A percentile compares a stretch with the other conserved stretches of the same genome.
These are phyloP conservation scores for Drosophila rhopaloa DNA, from an alignment of 1,140 invertebrate genomes.

Conservation along the genomic window DNA sequence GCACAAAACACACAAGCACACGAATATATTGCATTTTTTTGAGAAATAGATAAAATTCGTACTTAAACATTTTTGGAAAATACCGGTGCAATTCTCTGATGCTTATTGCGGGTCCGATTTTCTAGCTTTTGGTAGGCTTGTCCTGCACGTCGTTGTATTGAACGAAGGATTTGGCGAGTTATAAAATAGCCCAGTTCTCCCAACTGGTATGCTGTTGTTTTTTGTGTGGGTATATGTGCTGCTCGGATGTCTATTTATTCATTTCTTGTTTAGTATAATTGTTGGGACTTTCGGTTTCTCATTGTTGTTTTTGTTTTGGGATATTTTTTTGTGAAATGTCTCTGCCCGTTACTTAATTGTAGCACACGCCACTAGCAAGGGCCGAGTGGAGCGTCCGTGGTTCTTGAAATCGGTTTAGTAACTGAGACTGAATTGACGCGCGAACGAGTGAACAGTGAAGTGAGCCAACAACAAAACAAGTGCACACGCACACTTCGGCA, in stretches of 20 bases:
- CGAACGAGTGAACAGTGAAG: conserved; percentile 45
- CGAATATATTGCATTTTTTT: conserved; percentile 3
- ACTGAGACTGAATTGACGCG: conserved; percentile 69
- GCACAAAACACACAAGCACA: conserved; percentile 4
- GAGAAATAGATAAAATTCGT: not conserved
- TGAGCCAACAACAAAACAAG: conserved; percentile 60
- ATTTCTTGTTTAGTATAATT: conserved; percentile 20
- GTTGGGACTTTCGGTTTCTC: conserved; percentile 18
- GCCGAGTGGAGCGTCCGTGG: conserved; percentile 65
- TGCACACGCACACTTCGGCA: conserved; percentile 34
- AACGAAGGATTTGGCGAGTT: conserved; percentile 19
- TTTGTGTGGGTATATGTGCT: conserved; percentile 12
- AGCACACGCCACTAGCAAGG: conserved; percentile 64
- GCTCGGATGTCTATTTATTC: conserved; percentile 19
- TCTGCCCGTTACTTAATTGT: conserved; percentile 69
- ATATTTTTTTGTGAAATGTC: conserved; percentile 34
- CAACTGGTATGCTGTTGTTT: conserved; percentile 18
- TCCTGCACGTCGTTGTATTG: conserved; percentile 20
- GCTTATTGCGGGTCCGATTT: conserved; percentile 12
- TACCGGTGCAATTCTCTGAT: conserved; percentile 18
- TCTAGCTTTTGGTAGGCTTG: not conserved
- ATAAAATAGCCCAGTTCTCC: conserved; percentile 28
- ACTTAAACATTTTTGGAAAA: conserved; percentile 1
- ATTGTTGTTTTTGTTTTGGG: conserved; percentile 21
- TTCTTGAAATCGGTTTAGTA: conserved; percentile 76